Percentiles rank a stretch among this genome's conserved stretches.
These are phyloP conservation scores for Physocephala rufipes DNA, from an alignment of 2,888 invertebrate species.

Conservation along the genomic window DNA sequence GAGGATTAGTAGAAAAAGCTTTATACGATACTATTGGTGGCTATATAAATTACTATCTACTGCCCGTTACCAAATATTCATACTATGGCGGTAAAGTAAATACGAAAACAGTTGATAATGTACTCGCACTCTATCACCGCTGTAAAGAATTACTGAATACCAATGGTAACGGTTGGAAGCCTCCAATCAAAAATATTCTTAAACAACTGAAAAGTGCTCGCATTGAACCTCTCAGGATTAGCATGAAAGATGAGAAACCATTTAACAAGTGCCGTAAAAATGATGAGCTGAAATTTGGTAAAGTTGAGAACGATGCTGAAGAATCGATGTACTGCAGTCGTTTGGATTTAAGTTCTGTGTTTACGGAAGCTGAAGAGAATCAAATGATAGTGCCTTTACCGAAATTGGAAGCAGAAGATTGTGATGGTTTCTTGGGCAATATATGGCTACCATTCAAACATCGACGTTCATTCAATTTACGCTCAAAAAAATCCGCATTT, in stretches of 20 bases:
- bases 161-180: conserved; percentile 63
- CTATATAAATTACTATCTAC: conserved; percentile 57
- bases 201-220: conserved; percentile 44
- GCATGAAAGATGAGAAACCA: not conserved
- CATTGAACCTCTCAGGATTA: conserved; percentile 51
- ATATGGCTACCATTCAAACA: conserved; percentile 61
- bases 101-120: conserved; percentile 51
- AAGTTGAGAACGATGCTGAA: conserved; percentile 27
- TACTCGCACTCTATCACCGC: conserved; percentile 54
- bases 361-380: conserved; percentile 48
- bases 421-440: conserved; percentile 53
- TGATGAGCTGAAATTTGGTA: not conserved
- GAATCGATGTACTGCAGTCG: conserved; percentile 53
- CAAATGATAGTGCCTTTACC: conserved; percentile 61
- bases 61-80: conserved; percentile 61
- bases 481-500: conserved; percentile 53
- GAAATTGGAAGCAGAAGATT: conserved; percentile 54
- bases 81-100: conserved; percentile 60
- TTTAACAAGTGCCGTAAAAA: not conserved
- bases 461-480: conserved; percentile 58
- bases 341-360: conserved; percentile 50
- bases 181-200: conserved; percentile 51
- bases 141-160: conserved; percentile 60
- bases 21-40: conserved; percentile 63
- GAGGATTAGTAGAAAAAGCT: conserved; percentile 52